Evolutionary conservation across 2,888 invertebrate species (phyloP), one percentile per base, ranked within the genome.

Genomic region (Cephus spinipes): DNA sequence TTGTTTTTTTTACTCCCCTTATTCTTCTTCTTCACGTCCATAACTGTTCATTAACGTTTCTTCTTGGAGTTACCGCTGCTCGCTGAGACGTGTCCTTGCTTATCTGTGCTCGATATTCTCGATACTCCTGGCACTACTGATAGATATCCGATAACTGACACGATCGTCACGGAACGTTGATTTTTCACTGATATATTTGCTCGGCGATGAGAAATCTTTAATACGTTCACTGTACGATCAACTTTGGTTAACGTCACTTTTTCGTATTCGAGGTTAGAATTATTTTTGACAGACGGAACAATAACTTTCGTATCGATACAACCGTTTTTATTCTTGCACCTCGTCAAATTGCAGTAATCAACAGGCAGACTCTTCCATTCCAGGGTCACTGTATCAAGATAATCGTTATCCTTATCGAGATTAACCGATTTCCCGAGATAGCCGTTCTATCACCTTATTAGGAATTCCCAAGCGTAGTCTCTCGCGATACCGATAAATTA

Each of bases 401-500:
- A 85, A 87, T 84, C 81, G 83, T 86, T 84, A 83, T 83, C 84
- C 84, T 85, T 85, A 85, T 85, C 85, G 83, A 84, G 84, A 87
- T 87, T 83, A 83, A 74, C 81, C 80, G 87, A 87, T 87, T 88
- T 82, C 87, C 83, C 85, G 77, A 75, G 83, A 80, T 83, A 83
- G 84, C 84, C 83, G 82, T 83, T 83, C 80, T 81, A 79, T 78
- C 79, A 81, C 83, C 85, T 87, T 87, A 87, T 87, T 85, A 85
- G 85, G 83, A 81, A 79, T 84, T 83, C 80, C 79, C 71, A 30
- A 32, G 31, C 71, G 71, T 75, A 74, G 76, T 79, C 82, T 85
- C 84, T 83, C 79, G 83, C 80, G 76, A 85, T 86, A 86, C 85
- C 83, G 85, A 89, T 89, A 87, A 89, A 90, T 89, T 89, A 89